A percentile compares a stretch with the other conserved stretches of the same genome.
These are phyloP conservation scores for Pseudopipra pipra DNA, from an alignment of 2,113 vertebrate genomes.

Conservation along the genomic window DNA sequence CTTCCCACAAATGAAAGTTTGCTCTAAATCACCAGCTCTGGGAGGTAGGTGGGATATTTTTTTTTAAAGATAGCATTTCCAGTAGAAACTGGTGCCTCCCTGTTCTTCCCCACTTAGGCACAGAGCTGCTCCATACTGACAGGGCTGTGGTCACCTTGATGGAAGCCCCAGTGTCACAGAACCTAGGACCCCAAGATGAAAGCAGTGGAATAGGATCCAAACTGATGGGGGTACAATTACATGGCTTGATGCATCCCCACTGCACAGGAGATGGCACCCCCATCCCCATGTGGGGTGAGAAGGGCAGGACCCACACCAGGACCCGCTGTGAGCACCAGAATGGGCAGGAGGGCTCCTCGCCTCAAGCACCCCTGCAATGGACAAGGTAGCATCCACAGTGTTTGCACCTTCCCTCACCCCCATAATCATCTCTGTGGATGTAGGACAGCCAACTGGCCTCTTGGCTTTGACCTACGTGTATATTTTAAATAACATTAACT, in stretches of 20 bases:
- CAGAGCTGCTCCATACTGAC: background rate
- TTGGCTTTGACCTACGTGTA: background rate
- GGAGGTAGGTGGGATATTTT: background rate
- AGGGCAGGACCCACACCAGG: background rate
- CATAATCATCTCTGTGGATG: background rate
- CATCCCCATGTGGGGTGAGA: background rate
- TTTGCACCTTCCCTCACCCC: background rate
- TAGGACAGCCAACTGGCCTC: background rate
- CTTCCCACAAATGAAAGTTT: background rate
- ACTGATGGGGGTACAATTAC: accelerated
- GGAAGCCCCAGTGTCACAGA: background rate
- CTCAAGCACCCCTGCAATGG: background rate
- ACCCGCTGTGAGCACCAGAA: background rate
- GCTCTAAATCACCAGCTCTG: background rate
- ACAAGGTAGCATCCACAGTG: background rate
- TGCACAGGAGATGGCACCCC: background rate
- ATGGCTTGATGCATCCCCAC: background rate
- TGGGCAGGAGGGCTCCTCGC: background rate
- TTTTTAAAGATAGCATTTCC: background rate
- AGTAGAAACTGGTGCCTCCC: background rate
- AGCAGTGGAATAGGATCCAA: background rate
- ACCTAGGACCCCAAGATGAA: background rate
- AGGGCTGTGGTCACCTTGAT: background rate
- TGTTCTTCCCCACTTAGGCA: background rate
- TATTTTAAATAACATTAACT: background rate